These are phyloP conservation scores for Sinopyrophorus schimmeli DNA, from an alignment of 2,888 invertebrate species.

Conservation along the genomic window DNA sequence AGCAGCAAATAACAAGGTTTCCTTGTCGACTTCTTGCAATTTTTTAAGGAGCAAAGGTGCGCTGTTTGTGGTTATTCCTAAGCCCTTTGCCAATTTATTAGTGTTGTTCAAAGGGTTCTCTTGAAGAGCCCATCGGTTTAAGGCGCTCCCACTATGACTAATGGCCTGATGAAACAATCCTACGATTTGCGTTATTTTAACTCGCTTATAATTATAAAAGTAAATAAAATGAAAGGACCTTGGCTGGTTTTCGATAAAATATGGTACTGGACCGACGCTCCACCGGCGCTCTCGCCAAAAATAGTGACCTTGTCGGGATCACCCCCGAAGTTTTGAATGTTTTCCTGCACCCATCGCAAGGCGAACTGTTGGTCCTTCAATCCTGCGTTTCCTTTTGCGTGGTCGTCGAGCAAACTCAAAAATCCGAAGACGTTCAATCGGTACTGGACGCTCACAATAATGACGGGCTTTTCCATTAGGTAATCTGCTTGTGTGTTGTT, in stretches of 20 bases:
- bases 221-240: too few species aligned
- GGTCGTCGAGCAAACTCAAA: slow-evolving; percentile 35
- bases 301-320: slow-evolving; percentile 31
- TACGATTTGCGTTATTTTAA: too few species aligned
- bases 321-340: slow-evolving; percentile 32
- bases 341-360: slow-evolving; percentile 26
- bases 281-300: slow-evolving; percentile 34
- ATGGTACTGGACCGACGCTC: slow-evolving; percentile 28
- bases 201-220: too few species aligned
- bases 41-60: slow-evolving; percentile 1
- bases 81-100: slow-evolving; percentile 2
- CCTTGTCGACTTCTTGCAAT: slow-evolving; percentile 14
- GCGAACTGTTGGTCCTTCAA: slow-evolving; percentile 31
- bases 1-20: slow-evolving; percentile 10
- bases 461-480: slow-evolving; percentile 36
- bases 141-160: slow-evolving; percentile 21
- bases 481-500: slow-evolving; percentile 31
- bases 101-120: slow-evolving; percentile 9
- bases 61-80: slow-evolving; percentile 5
- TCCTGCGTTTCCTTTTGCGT: slow-evolving; percentile 36
- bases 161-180: slow-evolving; percentile 23
- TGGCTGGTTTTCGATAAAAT: slow-evolving; percentile 21
- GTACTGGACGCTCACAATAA: slow-evolving; percentile 34
- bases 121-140: slow-evolving; percentile 22
- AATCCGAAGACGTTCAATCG: slow-evolving; percentile 33